Percentiles rank a stretch among this genome's conserved stretches.
These are phyloP conservation scores for Trimorus sp. DNA, from an alignment of 2,888 invertebrate species.

Conservation along the genomic window DNA sequence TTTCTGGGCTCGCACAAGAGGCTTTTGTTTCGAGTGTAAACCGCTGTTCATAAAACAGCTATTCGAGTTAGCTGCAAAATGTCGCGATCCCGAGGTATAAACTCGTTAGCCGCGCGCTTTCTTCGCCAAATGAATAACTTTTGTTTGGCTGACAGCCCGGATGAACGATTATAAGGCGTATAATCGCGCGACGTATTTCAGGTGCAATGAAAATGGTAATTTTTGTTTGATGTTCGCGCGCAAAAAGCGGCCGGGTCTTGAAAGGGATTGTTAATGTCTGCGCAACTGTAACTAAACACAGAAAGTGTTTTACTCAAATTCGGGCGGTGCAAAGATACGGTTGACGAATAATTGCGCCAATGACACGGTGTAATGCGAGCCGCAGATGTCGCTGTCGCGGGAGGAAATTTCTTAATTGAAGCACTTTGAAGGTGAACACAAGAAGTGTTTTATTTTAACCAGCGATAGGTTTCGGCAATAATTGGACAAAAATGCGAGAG, in stretches of 20 bases:
- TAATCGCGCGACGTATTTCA: conserved; percentile 32
- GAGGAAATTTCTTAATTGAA: conserved; percentile 8
- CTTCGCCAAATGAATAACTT: conserved; percentile 32
- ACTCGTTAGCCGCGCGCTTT: conserved; percentile 52
- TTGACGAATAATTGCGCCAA: neutral
- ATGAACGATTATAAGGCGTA: conserved; percentile 38
- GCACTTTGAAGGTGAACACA: neutral
- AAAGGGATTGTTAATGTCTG: conserved; percentile 7
- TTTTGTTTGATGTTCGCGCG: conserved; percentile 26
- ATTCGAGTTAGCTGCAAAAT: conserved; percentile 58
- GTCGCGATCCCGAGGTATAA: conserved; percentile 53
- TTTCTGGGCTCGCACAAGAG: conserved; percentile 54
- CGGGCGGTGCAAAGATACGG: neutral
- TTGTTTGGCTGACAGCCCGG: conserved; percentile 35
- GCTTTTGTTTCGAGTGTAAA: conserved; percentile 59
- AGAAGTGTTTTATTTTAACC: conserved; percentile 25
- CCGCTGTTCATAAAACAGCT: conserved; percentile 60
- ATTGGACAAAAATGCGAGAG: conserved; percentile 11
- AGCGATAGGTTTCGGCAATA: neutral
- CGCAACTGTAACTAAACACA: conserved; percentile 13
- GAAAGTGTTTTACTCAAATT: conserved; percentile 41
- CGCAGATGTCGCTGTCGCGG: conserved; percentile 19
- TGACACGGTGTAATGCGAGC: neutral
- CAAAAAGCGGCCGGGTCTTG: neutral
- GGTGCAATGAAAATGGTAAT: conserved; percentile 16